Evolutionary conservation across 2,888 invertebrate species (phyloP), one percentile per base, ranked within the genome.

Genomic region (Pasiphila rectangulata): DNA sequence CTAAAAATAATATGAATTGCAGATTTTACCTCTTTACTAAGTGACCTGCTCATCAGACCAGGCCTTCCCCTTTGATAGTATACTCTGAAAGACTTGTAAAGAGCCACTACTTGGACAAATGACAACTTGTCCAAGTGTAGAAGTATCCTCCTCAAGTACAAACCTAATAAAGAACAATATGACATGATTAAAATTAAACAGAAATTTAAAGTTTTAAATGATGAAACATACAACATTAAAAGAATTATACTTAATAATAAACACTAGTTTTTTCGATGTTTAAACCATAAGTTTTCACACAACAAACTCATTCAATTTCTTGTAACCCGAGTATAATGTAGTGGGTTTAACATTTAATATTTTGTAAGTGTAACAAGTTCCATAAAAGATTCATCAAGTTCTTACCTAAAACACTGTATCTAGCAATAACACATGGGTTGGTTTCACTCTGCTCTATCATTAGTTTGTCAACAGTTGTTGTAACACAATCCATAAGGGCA

Each of bases 101-200:
- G 87, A 23, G 91, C 89, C 34, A 94, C 93, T 48, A 96, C 93
- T 88, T 96, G 95, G 23, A 94, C 93, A 83, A 97, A 97, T 9
- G 94, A 92, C 56, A 97, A 85, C 72, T 94, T 95, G 65, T 96
- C 95, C 69, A 97, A 92, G 54, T 94, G 93, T 0, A 97, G 88
- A 56, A 94, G 91, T 72, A 96, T 93, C 67, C 96, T 90, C 52
- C 97, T 90, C 52, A 97, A 90, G 77, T 95, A 97, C 56, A 96
- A 89, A 19, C 97, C 97, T 90, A 89, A 65, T 83, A 91, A 7
- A 16, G 9, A 17, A 32, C 4, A 5, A 17, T 3, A n/a, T n/a
- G n/a, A n/a, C n/a, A 3, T 30, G 4, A 30, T 5, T 4, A 21
- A 6, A 6, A 6, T 6, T 2, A 21, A 21, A 21, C 27, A n/a